Evolutionary conservation across 64 coral and sea anemone species (phyloP).

Genomic region (Anthopleura sola): DNA sequence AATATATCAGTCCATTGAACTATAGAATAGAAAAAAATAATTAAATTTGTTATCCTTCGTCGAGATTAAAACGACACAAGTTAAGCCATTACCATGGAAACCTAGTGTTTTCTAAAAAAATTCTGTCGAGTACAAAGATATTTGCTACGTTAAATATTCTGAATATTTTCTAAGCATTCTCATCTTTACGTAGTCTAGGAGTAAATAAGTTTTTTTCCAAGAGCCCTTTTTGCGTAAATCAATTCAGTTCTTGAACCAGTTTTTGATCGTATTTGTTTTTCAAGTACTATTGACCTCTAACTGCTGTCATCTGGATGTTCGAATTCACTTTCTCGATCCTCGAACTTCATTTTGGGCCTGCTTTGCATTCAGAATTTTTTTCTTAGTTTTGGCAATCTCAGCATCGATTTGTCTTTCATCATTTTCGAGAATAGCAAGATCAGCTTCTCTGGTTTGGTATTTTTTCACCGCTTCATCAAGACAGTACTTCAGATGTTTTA

Average conservation of each 20-base stretch:
- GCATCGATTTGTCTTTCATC: conserved; percentile 4
- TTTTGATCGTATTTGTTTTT: not conserved
- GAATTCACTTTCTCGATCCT: conserved; percentile 2
- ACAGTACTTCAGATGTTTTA: not conserved
- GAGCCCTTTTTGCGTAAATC: not conserved
- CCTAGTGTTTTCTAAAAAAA: not conserved
- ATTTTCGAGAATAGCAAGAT: not conserved
- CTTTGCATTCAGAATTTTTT: not conserved
- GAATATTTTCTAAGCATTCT: not conserved
- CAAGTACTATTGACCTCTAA: not conserved
- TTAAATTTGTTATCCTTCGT: no score
- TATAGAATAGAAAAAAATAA: no score
- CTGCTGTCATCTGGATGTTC: not conserved
- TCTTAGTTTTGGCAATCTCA: not conserved
- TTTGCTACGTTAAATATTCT: not conserved
- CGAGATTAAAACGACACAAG: not conserved
- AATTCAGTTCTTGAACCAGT: not conserved
- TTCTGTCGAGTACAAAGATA: not conserved
- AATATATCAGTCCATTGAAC: no score
- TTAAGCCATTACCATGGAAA: not conserved
- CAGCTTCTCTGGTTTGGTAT: not conserved
- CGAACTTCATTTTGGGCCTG: conserved; percentile 4
- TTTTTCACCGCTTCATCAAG: not conserved
- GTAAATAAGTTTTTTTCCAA: not conserved
- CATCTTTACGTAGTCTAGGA: not conserved